Base-by-base conservation (phyloP, 2,113 vertebrate species). In the Eublepharis macularius region DNA sequence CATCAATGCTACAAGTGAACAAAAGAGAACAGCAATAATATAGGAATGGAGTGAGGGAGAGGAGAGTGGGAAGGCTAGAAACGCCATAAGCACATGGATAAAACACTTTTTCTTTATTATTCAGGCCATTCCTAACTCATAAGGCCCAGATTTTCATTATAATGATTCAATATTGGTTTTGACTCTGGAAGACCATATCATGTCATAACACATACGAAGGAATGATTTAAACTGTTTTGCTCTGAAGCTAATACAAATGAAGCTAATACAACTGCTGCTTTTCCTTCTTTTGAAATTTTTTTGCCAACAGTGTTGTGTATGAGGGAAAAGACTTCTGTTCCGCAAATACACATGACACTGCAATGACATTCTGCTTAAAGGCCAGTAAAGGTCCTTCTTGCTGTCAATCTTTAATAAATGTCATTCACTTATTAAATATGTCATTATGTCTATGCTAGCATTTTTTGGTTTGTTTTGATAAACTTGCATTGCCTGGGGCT, bases 341-440 rank as follows among this genome's bases (percentile, higher is more conserved):
- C 43, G 24, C 66, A 47, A 81, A 70, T 69, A 47, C 80, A 39
- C 69, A n/a, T 10, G 51, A 82, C 29, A n/a, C 69, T 45, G 74
- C 26, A 74, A 43, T 82, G 81, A 43, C 69, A 60, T 82, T 82
- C 66, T 43, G 65, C 39, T 82, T 74, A 82, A 82, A 82, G 81
- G 81, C 9, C 81, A 74, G 73, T 24, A 82, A 82, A 74, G 49
- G 39, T 60, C 70, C 73, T 73, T 26, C 16, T 45, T 63, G 17
- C 51, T 74, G 51, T 74, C 81, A 82, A 24, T 63, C 51, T 73
- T 14, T 32, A 73, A 74, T 51, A 63, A 73, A 74, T 41, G 13
- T 57, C 12, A n/a, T 82, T 60, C 60, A 82, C 63, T 72, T 72
- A 72, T 70, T 82, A 54, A 72, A 72, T 81, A 70, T 39, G 21